A percentile compares a stretch with the other conserved stretches of the same genome.
phyloP scores from a whole-genome alignment of 2,113 vertebrate genomes.

The Microcebus griseorufus region DNA sequence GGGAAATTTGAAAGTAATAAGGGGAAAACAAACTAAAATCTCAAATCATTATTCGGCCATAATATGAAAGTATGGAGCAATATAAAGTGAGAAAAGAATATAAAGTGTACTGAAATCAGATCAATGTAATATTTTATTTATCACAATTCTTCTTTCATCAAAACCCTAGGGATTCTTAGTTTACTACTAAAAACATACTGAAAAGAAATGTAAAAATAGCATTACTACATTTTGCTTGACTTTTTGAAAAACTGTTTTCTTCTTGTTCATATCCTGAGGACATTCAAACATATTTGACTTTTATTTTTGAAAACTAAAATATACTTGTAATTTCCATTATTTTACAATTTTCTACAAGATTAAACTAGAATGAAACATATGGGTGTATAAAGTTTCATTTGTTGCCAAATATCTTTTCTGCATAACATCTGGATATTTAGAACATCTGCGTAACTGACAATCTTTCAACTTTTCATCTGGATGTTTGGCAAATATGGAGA shows the following conservation, averaged over 20 bases:
- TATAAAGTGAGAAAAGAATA: background rate
- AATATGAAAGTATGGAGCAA: background rate
- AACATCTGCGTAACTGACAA: conserved; percentile 54
- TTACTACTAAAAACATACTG: background rate
- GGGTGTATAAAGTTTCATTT: background rate
- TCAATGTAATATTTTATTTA: background rate
- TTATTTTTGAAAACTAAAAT: conserved; percentile 50
- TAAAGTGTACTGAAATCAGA: background rate
- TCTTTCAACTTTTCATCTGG: conserved; percentile 56
- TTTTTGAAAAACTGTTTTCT: too few species aligned
- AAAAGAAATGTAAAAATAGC: conserved; percentile 9
- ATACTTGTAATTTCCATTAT: conserved; percentile 29
- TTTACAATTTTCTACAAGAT: conserved; percentile 25
- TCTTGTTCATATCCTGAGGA: too few species aligned
- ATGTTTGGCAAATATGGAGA: conserved; percentile 56
- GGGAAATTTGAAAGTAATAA: background rate
- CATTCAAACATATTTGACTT: background rate
- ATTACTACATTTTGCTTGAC: background rate
- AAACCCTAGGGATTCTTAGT: background rate
- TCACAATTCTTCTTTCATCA: background rate
- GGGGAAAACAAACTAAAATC: background rate
- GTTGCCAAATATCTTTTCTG: conserved; percentile 37
- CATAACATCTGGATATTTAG: conserved; percentile 55
- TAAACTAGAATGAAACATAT: conserved; percentile 43
- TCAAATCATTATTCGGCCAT: background rate